Conservation (phyloP, 2,113 vertebrate genomes). For the Dermatemys mawii region DNA sequence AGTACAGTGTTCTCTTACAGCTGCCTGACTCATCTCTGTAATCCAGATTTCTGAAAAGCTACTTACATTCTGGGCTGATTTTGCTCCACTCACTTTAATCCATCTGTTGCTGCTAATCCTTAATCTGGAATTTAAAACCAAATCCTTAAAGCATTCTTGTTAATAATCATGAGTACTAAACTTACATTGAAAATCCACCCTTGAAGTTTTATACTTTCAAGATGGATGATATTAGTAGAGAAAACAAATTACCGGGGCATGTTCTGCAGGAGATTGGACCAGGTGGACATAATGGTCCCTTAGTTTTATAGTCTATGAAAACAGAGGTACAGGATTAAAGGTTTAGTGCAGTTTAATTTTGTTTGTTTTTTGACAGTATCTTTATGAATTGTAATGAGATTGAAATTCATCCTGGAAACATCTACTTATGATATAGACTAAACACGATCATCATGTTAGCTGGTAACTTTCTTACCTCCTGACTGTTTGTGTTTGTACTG, state of each 20-base stretch:
- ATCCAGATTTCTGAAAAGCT: background rate
- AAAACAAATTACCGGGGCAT: background rate
- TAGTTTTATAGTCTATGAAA: background rate
- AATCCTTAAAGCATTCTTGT: rapidly evolving
- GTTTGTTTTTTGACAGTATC: background rate
- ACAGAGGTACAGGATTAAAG: background rate
- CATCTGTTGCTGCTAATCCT: rapidly evolving
- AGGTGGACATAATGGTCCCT: background rate
- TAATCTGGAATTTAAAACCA: rapidly evolving
- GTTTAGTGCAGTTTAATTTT: background rate
- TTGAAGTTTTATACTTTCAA: background rate
- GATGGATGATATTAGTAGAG: background rate
- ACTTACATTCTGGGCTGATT: background rate
- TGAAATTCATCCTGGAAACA: background rate
- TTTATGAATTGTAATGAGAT: background rate
- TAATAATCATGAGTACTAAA: rapidly evolving
- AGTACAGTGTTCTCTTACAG: rapidly evolving
- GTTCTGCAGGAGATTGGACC: rapidly evolving
- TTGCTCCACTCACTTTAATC: rapidly evolving
- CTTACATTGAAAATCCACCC: background rate
- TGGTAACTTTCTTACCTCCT: background rate
- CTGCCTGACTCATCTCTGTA: background rate
- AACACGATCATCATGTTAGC: background rate
- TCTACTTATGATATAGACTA: background rate
- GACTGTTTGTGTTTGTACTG: background rate